Conservation (phyloP, 2,888 invertebrate genomes). For the Apocheima hispidaria region DNA sequence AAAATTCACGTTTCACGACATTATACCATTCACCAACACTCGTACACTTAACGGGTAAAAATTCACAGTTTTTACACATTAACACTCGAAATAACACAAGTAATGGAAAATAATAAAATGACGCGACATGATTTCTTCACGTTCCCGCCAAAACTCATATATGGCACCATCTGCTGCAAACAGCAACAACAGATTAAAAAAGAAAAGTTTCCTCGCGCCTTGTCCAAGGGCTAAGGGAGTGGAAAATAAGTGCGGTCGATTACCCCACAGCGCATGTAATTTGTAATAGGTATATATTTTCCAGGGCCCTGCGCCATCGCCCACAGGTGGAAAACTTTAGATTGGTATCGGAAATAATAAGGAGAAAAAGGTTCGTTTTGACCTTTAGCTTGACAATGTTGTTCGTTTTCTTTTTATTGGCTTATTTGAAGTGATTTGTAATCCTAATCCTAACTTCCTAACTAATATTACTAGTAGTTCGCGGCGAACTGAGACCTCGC, state of each 20-base stretch:
- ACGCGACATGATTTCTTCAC: no score
- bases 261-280: constrained; percentile 3
- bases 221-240: not conserved
- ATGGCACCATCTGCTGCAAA: not conserved
- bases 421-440: constrained; percentile 2
- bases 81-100: no score
- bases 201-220: constrained; percentile 12
- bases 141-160: no score
- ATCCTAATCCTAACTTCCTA: not conserved
- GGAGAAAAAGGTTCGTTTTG: constrained; percentile 13
- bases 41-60: no score
- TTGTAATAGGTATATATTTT: constrained; percentile 3
- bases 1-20: no score
- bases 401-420: not conserved
- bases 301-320: constrained; percentile 8
- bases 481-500: no score
- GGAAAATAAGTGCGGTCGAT: constrained; percentile 20
- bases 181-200: constrained; percentile 1
- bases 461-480: no score
- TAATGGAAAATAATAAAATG: no score
- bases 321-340: constrained; percentile 29
- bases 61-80: no score
- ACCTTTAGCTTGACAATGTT: constrained; percentile 12
- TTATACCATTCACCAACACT: no score
- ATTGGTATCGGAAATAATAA: constrained; percentile 26